phyloP scores from a whole-genome alignment of 2,113 vertebrate species.

The Ornithorhynchus anatinus region DNA sequence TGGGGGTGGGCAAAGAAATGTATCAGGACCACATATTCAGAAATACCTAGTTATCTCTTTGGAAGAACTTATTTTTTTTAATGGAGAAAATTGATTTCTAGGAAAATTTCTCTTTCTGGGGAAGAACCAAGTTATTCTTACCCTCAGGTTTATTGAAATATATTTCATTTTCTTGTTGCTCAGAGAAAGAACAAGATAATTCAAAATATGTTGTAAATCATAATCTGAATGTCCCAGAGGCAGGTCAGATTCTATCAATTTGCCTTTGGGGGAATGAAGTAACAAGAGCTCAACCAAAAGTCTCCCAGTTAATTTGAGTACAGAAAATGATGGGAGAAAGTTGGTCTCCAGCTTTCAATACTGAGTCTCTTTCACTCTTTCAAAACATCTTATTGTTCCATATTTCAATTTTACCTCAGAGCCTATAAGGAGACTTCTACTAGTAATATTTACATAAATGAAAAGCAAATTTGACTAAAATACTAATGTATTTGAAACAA shows the following conservation, averaged over 20 bases:
- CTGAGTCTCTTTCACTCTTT: slow-evolving; percentile 42
- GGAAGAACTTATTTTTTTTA: too few species aligned
- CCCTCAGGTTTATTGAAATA: too few species aligned
- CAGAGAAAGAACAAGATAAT: not conserved
- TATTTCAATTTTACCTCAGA: slow-evolving; percentile 39
- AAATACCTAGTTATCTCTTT: too few species aligned
- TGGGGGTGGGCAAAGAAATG: too few species aligned
- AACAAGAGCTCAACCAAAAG: slow-evolving; percentile 17
- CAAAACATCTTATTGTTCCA: slow-evolving; percentile 2
- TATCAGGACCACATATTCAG: too few species aligned
- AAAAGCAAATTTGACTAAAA: too few species aligned
- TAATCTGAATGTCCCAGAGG: slow-evolving; percentile 20
- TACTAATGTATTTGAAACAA: too few species aligned
- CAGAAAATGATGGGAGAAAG: slow-evolving; percentile 16
- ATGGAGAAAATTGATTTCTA: too few species aligned
- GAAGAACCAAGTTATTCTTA: too few species aligned
- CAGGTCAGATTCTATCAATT: not conserved
- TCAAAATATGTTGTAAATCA: slow-evolving; percentile 5
- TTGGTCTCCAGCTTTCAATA: slow-evolving; percentile 14
- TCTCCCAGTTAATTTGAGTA: not conserved
- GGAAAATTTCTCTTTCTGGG: too few species aligned
- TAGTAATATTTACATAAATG: slow-evolving; percentile 58
- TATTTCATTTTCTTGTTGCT: not conserved
- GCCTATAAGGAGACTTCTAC: slow-evolving; percentile 46
- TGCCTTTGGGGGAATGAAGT: slow-evolving; percentile 1